Evolutionary conservation across 1,140 invertebrate genomes (phyloP).

Genomic region (Apis cerana): DNA sequence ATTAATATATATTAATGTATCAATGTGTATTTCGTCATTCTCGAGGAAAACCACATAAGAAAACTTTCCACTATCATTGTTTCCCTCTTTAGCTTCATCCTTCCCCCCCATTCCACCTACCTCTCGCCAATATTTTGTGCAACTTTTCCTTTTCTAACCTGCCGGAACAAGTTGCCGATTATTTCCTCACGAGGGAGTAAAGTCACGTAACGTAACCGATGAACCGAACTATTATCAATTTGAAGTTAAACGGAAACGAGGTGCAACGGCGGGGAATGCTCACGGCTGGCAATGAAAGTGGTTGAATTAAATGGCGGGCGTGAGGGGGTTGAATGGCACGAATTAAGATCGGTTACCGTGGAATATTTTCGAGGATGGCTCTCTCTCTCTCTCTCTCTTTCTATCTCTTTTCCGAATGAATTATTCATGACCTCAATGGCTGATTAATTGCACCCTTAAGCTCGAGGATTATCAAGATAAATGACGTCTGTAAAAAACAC

Average conservation of each 20-base stretch:
- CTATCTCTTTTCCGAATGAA: conserved; percentile 46
- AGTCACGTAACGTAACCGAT: conserved; percentile 39
- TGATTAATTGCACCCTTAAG: conserved; percentile 65
- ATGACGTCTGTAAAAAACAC: conserved; percentile 46
- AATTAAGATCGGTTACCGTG: conserved; percentile 61
- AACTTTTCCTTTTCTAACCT: not conserved
- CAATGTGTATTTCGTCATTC: too few species aligned
- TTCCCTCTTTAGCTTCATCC: too few species aligned
- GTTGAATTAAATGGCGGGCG: conserved; percentile 58
- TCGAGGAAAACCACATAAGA: too few species aligned
- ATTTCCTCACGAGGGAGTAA: not conserved
- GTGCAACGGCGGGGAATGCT: conserved; percentile 56
- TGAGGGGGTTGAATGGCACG: conserved; percentile 40
- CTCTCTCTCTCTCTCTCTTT: conserved; percentile 30
- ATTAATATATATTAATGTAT: too few species aligned
- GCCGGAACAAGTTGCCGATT: not conserved
- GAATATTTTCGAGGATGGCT: conserved; percentile 59
- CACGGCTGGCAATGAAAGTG: conserved; percentile 57
- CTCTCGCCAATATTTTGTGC: not conserved
- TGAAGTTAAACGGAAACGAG: conserved; percentile 60
- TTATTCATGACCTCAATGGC: conserved; percentile 64
- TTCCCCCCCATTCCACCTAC: not conserved
- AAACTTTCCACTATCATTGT: not conserved
- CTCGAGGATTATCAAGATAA: conserved; percentile 64
- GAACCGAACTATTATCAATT: conserved; percentile 59